phyloP scores from a whole-genome alignment of 2,888 invertebrate species.

The Drosophila rellima region DNA sequence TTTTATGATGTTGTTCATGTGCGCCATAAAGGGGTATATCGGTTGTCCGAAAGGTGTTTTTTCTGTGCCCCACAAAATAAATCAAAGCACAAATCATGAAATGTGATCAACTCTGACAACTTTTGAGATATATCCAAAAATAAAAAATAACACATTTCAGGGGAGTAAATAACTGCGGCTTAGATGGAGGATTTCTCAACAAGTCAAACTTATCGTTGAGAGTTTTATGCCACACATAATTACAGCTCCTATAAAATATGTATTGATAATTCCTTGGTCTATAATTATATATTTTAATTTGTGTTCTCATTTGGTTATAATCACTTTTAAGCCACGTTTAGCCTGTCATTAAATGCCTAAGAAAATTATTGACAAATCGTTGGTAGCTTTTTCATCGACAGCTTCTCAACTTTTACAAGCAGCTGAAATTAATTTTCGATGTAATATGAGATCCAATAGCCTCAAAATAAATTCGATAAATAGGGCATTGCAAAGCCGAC shows the following conservation, averaged over 20 bases:
- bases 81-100: constrained; percentile 9
- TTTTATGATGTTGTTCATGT: constrained; percentile 32
- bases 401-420: constrained; percentile 39
- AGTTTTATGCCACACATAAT: background rate
- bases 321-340: constrained; percentile 17
- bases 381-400: constrained; percentile 59
- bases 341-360: constrained; percentile 28
- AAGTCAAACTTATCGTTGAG: too few species aligned
- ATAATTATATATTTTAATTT: background rate
- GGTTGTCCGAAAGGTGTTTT: constrained; percentile 12
- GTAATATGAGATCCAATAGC: constrained; percentile 57
- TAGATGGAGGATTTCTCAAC: background rate
- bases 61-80: constrained; percentile 1
- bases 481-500: constrained; percentile 42
- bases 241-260: background rate
- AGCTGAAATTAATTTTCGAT: constrained; percentile 19
- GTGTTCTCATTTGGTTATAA: constrained; percentile 27
- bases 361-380: constrained; percentile 59
- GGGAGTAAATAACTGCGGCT: background rate
- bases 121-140: background rate
- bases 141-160: background rate
- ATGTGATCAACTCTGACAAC: constrained; percentile 1
- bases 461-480: constrained; percentile 38
- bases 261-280: background rate
- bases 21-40: constrained; percentile 37